These are phyloP conservation scores for Saturnia pavonia DNA, from an alignment of 2,888 invertebrate genomes.

Conservation along the genomic window DNA sequence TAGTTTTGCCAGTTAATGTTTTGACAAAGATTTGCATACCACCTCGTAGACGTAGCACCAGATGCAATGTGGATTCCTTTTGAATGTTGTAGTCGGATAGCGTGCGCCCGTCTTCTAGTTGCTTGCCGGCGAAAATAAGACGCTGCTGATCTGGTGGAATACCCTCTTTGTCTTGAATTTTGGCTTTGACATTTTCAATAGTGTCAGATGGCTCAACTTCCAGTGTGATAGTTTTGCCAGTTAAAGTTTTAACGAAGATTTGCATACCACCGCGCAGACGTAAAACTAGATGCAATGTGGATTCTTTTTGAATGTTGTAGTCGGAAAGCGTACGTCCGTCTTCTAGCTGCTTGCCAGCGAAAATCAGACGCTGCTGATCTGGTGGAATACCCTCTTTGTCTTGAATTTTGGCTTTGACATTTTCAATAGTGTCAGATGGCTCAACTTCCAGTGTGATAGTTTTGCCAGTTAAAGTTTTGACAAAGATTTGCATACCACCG, in stretches of 20 bases:
- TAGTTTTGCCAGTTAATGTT: too few species aligned
- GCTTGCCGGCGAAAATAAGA: conserved; percentile 43
- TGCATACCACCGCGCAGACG: conserved; percentile 48
- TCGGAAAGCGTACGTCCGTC: conserved; percentile 42
- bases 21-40: conserved; percentile 50
- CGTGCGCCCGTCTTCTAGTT: conserved; percentile 42
- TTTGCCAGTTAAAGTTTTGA: conserved; percentile 41
- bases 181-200: conserved; percentile 43
- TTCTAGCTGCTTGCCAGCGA: conserved; percentile 44
- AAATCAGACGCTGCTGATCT: conserved; percentile 43
- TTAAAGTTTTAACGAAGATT: conserved; percentile 42
- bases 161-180: conserved; percentile 45
- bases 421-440: conserved; percentile 43
- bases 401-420: conserved; percentile 44
- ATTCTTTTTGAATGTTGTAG: conserved; percentile 47
- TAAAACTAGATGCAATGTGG: conserved; percentile 38
- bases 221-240: conserved; percentile 42
- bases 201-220: conserved; percentile 44
- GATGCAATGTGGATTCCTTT: conserved; percentile 41
- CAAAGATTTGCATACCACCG: conserved; percentile 46
- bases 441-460: conserved; percentile 42
- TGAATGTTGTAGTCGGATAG: conserved; percentile 43
- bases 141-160: conserved; percentile 45
- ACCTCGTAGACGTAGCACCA: conserved; percentile 40
- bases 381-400: conserved; percentile 47